A percentile compares a stretch with the other conserved stretches of the same genome.
phyloP scores from a whole-genome alignment of 2,888 invertebrate genomes.

The Netelia melanura region DNA sequence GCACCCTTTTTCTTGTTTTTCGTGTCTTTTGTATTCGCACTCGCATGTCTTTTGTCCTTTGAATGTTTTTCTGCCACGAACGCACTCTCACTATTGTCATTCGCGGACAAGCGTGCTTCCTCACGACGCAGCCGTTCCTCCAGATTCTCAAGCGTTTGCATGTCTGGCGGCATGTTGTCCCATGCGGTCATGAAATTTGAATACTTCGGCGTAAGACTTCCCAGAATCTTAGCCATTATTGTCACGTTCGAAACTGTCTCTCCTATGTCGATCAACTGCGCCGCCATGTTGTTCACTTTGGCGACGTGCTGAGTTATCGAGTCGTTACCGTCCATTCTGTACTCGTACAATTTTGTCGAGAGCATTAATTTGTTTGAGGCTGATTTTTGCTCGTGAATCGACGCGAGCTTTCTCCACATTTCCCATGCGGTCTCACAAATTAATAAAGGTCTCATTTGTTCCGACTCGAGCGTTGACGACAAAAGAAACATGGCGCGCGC shows the following conservation, averaged over 20 bases:
- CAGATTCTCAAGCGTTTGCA: slow-evolving; percentile 8
- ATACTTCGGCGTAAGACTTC: slow-evolving; percentile 3
- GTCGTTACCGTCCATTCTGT: slow-evolving; percentile 2
- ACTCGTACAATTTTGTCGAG: background rate
- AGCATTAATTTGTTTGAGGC: background rate
- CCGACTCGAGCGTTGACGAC: background rate
- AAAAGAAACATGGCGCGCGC: background rate
- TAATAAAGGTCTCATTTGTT: background rate
- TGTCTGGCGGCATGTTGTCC: background rate
- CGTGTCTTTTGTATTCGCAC: background rate
- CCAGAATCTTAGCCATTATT: background rate
- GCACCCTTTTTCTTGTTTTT: background rate
- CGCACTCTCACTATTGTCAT: background rate
- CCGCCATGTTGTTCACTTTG: slow-evolving; percentile 7
- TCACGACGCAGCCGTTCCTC: background rate
- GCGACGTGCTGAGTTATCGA: slow-evolving; percentile 10
- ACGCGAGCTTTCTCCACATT: background rate
- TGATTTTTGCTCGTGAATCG: slow-evolving; percentile 1
- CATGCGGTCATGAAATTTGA: background rate
- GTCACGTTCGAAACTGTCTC: background rate
- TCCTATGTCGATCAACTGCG: background rate
- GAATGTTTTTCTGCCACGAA: background rate
- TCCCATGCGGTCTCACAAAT: background rate
- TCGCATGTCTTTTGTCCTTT: background rate
- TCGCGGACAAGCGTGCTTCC: background rate